These are phyloP conservation scores for Chaetodon auriga DNA, from an alignment of 2,113 vertebrate species.

Conservation along the genomic window DNA sequence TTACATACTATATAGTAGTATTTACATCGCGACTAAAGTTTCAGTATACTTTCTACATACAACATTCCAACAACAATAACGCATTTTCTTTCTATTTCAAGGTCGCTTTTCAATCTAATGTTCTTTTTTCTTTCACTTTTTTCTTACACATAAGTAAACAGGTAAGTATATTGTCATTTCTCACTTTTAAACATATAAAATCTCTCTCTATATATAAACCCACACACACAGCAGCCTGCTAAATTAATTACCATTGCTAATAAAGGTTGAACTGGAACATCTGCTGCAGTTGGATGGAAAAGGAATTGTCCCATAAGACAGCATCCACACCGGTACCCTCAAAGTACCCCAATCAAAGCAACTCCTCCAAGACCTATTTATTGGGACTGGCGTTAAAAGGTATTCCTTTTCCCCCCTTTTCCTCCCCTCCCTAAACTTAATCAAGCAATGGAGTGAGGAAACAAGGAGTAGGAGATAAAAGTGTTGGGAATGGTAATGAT, in stretches of 20 bases:
- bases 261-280: conserved; percentile 66
- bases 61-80: too few relatives aligned
- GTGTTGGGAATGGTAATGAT: conserved; percentile 94
- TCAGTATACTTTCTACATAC: too few relatives aligned
- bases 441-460: conserved; percentile 91
- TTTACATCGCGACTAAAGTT: too few relatives aligned
- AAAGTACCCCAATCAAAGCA: conserved; percentile 62
- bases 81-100: too few relatives aligned
- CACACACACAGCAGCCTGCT: conserved; percentile 39
- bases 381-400: conserved; percentile 62
- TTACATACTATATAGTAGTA: too few relatives aligned
- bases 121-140: too few relatives aligned
- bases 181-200: too few relatives aligned
- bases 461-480: conserved; percentile 94
- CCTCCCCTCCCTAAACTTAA: conserved; percentile 84
- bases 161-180: too few relatives aligned
- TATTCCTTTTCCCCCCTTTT: conserved; percentile 24
- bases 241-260: conserved; percentile 68
- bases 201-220: too few relatives aligned
- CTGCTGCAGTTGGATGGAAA: conserved; percentile 36
- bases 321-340: conserved; percentile 44
- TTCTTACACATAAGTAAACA: too few relatives aligned
- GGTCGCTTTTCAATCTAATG: too few relatives aligned
- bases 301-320: conserved; percentile 41
- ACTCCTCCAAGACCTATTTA: conserved; percentile 64